Evolutionary conservation across 2,888 invertebrate species (phyloP).

Genomic region (Melolontha melolontha): DNA sequence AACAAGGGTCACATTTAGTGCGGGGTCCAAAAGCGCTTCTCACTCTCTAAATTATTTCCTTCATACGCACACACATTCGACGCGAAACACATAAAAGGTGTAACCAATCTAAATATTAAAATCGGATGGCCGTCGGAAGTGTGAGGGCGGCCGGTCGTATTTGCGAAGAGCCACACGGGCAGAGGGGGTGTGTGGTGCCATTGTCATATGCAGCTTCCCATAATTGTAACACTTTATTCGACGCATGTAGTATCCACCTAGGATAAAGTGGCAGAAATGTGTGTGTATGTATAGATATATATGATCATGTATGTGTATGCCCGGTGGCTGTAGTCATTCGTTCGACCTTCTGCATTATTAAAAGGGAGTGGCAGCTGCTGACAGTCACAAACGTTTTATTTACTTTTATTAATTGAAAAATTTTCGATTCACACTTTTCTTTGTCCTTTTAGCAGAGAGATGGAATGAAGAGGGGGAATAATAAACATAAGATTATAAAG

Average conservation of each 20-base stretch:
- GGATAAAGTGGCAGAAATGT: not conserved
- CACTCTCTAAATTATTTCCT: slow-evolving; percentile 65
- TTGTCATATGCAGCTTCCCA: slow-evolving; percentile 65
- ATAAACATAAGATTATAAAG: not conserved
- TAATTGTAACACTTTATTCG: slow-evolving; percentile 64
- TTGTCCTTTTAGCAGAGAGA: slow-evolving; percentile 12
- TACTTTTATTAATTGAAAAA: slow-evolving; percentile 59
- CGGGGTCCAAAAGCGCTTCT: slow-evolving; percentile 52
- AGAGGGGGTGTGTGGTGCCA: slow-evolving; percentile 44
- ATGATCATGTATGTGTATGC: slow-evolving; percentile 41
- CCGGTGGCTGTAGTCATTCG: slow-evolving; percentile 44
- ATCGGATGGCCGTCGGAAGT: slow-evolving; percentile 53
- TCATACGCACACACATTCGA: slow-evolving; percentile 43
- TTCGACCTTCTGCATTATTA: slow-evolving; percentile 59
- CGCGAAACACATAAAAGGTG: slow-evolving; percentile 64
- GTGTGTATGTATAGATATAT: slow-evolving; percentile 44
- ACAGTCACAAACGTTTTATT: slow-evolving; percentile 62
- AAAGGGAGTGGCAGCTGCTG: slow-evolving; percentile 63
- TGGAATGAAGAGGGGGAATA: not conserved
- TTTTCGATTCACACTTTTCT: slow-evolving; percentile 41
- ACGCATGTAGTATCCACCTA: slow-evolving; percentile 56
- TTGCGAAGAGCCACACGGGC: not conserved
- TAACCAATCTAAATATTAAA: slow-evolving; percentile 68
- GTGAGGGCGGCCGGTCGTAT: slow-evolving; percentile 10
- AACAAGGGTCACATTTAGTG: slow-evolving; percentile 60